These are phyloP conservation scores for Siniperca scherzeri DNA, from an alignment of 2,797 vertebrate species.

Conservation along the genomic window DNA sequence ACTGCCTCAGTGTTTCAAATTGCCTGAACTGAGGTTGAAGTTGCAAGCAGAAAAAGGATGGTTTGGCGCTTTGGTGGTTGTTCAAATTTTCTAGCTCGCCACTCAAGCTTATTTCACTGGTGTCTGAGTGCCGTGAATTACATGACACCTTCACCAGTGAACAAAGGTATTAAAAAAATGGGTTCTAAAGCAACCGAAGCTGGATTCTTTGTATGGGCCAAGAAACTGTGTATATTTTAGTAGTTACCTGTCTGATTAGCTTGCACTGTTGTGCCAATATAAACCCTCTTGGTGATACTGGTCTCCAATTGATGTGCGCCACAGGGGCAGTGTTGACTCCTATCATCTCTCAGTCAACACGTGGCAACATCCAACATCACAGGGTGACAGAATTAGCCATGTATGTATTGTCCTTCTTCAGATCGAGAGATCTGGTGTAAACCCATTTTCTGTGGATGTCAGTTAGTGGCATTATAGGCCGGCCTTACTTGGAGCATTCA, in stretches of 20 bases:
- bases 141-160: conserved; percentile 10
- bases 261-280: conserved; percentile 2
- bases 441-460: conserved; percentile 9
- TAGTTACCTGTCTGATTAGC: conserved; percentile 22
- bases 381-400: conserved; percentile 8
- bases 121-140: background rate
- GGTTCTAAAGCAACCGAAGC: background rate
- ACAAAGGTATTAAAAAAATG: conserved; percentile 7
- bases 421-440: conserved; percentile 6
- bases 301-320: background rate
- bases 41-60: background rate
- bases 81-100: background rate
- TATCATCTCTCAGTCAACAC: conserved; percentile 20
- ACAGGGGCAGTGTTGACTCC: background rate
- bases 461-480: background rate
- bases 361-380: conserved; percentile 9
- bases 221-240: conserved; percentile 23
- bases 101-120: conserved; percentile 10
- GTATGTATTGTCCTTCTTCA: background rate
- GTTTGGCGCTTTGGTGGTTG: background rate
- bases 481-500: background rate
- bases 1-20: conserved; percentile 8
- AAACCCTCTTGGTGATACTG: conserved; percentile 8
- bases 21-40: background rate
- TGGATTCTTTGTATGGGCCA: background rate